phyloP scores from a whole-genome alignment of 2,113 vertebrate species.

The Pelecanoides urinatrix region DNA sequence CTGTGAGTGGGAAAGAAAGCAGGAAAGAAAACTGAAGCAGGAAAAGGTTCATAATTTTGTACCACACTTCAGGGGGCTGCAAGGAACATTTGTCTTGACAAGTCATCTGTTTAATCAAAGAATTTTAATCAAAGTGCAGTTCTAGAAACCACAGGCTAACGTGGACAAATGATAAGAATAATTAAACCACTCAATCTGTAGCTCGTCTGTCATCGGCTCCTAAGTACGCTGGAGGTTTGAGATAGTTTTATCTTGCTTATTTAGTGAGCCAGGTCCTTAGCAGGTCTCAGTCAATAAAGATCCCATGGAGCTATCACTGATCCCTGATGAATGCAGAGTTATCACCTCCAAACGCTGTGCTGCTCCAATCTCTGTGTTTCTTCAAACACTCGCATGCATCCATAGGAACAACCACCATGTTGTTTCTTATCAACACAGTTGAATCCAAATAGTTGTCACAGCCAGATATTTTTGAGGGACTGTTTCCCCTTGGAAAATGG shows the following conservation, averaged over 20 bases:
- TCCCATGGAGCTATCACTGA: neutral
- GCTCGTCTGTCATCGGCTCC: neutral
- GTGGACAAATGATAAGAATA: neutral
- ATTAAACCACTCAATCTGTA: constrained; percentile 23
- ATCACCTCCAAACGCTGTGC: neutral
- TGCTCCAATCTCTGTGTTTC: neutral
- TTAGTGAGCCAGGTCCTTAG: neutral
- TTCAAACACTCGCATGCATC: neutral
- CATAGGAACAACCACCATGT: neutral
- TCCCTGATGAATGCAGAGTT: neutral
- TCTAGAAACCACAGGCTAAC: constrained; percentile 13
- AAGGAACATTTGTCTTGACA: neutral
- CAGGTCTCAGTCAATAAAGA: neutral
- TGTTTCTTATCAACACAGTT: neutral
- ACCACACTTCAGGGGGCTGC: neutral
- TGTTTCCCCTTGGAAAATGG: neutral
- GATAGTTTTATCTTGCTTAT: neutral
- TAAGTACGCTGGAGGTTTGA: neutral
- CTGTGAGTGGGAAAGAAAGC: neutral
- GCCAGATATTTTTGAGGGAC: neutral
- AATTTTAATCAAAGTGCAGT: constrained; percentile 23
- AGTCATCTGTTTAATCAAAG: constrained; percentile 1
- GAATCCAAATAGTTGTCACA: neutral
- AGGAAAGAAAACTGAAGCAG: neutral
- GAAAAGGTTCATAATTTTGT: neutral